Evolutionary conservation across 2,113 vertebrate species (phyloP).

Genomic region (Anser brachyrhynchus): DNA sequence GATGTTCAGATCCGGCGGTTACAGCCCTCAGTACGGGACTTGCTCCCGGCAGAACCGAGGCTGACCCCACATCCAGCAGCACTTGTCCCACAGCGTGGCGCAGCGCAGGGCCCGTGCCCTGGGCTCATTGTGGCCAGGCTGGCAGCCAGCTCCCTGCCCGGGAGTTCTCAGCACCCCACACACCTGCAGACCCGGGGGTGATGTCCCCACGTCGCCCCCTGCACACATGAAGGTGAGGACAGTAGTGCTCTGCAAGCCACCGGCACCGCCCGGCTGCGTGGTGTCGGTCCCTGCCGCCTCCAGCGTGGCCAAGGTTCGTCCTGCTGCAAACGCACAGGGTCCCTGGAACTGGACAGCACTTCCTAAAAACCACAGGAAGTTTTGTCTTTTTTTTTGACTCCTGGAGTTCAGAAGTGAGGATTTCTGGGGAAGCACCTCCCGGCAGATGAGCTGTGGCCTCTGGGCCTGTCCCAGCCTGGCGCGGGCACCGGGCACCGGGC

Average conservation of each 20-base stretch:
- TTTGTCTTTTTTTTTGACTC: neutral
- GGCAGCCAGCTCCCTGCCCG: too few species aligned
- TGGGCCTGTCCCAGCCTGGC: neutral
- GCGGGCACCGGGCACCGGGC: too few species aligned
- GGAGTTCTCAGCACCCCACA: too few species aligned
- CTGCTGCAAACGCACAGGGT: neutral
- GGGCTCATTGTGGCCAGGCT: too few species aligned
- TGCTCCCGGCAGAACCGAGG: neutral
- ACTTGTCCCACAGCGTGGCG: too few species aligned
- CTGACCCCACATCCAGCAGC: too few species aligned
- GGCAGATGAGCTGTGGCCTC: accelerated
- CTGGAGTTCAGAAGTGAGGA: neutral
- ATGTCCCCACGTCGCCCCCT: too few species aligned
- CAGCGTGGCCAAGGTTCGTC: neutral
- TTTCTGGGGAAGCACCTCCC: neutral
- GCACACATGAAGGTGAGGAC: too few species aligned
- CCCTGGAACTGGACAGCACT: accelerated
- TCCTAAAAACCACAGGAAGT: neutral
- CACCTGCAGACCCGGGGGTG: too few species aligned
- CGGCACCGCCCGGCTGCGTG: neutral
- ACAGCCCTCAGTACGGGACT: neutral
- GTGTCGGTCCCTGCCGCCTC: neutral
- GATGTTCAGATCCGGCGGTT: neutral
- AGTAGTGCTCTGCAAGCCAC: neutral
- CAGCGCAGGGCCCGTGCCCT: too few species aligned